Base-by-base conservation (phyloP, 1,140 invertebrate species). In the Neodiprion virginianus region DNA sequence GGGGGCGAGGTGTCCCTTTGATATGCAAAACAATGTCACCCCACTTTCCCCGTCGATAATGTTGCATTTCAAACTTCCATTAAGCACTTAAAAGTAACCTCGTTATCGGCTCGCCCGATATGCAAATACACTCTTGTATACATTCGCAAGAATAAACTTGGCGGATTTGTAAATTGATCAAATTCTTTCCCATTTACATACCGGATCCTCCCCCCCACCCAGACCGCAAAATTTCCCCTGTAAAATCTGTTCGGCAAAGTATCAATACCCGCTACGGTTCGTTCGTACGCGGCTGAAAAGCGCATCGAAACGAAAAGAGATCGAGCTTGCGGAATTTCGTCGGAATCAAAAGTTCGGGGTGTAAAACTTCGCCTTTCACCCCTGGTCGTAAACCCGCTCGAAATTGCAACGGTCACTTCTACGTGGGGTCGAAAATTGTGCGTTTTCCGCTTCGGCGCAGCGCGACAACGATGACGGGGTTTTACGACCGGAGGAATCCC, bases 51-150 rank as follows among this genome's bases (percentile, higher is more conserved):
- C 75, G 76, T 73, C 76, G 78, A 82, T 85, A 83, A 83, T 81
- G 78, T 78, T 74, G 76, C 79, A 83, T 85, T 85, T 83, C 80
- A 82, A 82, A 83, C 80, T 84, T 85, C 81, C 82, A 83, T 84
- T 83, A 82, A 84, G 80, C 82, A 85, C 82, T 85, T 84, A 81
- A 81, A 82, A 79, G 79, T 84, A 85, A 85, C 81, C 75, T 79
- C 73, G 78, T 85, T 85, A 85, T 79, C 69, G 76, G 69, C 69
- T 76, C 74, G 74, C 79, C 78, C 82, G 78, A 79, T 79, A 81
- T 83, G 82, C 76, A 80, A 85, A 83, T 80, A 40, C 28, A 40
- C 28, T 40, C 66, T 69, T 28, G 17, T 17, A 12, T 69, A 47
- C 67, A 69, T 69, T 23, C 11, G 67, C 67, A 14, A 69, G 67